Percentiles rank a stretch among this genome's conserved stretches.
These are phyloP conservation scores for Aphidius colemani DNA, from an alignment of 2,888 invertebrate species.

Conservation along the genomic window DNA sequence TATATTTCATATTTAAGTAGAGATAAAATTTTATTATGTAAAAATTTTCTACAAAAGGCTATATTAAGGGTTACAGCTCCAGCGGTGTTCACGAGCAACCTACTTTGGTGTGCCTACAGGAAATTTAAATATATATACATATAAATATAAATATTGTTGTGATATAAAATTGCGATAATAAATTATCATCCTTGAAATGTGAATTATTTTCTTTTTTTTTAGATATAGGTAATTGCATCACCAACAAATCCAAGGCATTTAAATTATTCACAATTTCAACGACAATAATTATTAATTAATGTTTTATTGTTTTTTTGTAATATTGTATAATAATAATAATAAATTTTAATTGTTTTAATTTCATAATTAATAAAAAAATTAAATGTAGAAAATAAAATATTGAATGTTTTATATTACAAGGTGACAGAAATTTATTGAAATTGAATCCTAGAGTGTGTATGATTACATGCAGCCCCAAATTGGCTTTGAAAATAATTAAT, in stretches of 20 bases:
- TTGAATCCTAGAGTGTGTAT: constrained; percentile 58
- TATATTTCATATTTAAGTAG: no score
- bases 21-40: constrained; percentile 36
- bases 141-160: constrained; percentile 14
- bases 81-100: constrained; percentile 59
- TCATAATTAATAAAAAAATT: no score
- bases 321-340: neutral
- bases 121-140: constrained; percentile 41
- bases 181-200: constrained; percentile 18
- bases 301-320: neutral
- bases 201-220: no score
- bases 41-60: constrained; percentile 46
- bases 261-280: no score
- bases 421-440: constrained; percentile 44
- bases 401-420: constrained; percentile 35
- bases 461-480: constrained; percentile 48
- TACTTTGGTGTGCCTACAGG: constrained; percentile 59
- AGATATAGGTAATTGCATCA: no score
- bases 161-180: constrained; percentile 38
- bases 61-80: constrained; percentile 51
- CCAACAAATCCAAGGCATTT: no score
- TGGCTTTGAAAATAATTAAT: no score
- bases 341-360: neutral
- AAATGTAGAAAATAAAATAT: neutral
- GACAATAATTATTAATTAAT: no score